Conservation (phyloP, 2,113 vertebrate genomes). For the Pygoscelis antarcticus region DNA sequence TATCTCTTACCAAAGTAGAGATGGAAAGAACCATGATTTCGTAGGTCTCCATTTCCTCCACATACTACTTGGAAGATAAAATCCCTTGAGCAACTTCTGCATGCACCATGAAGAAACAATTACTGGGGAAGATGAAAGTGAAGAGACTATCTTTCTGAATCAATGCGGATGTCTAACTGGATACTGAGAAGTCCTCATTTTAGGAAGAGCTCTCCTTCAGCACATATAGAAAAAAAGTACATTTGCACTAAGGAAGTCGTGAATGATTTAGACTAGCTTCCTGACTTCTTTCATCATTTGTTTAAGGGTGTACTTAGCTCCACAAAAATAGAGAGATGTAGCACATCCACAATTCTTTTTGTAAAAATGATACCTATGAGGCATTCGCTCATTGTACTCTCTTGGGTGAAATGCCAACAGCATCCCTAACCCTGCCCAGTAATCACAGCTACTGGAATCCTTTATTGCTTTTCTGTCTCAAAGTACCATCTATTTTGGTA, state of each 20-base stretch:
- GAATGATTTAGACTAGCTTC: background rate
- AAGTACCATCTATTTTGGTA: background rate
- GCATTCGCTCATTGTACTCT: background rate
- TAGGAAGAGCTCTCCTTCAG: background rate
- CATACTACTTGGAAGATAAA: background rate
- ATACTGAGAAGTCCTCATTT: background rate
- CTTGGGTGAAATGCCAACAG: background rate
- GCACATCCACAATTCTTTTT: background rate
- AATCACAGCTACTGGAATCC: background rate
- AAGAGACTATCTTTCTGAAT: background rate
- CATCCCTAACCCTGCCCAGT: background rate
- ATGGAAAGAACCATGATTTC: background rate
- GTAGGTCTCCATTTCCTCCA: background rate
- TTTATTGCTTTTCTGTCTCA: background rate
- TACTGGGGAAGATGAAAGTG: background rate
- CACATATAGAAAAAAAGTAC: background rate
- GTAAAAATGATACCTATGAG: background rate
- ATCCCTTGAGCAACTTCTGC: background rate
- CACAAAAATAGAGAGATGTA: background rate
- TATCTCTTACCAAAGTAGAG: background rate
- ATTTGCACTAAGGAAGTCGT: background rate
- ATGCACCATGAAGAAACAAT: background rate
- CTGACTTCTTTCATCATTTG: background rate
- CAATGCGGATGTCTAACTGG: background rate
- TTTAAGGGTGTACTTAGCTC: background rate